A percentile compares a stretch with the other conserved stretches of the same genome.
Evolutionary conservation across 2,888 invertebrate genomes (phyloP).

Genomic region (Latrodectus elegans): DNA sequence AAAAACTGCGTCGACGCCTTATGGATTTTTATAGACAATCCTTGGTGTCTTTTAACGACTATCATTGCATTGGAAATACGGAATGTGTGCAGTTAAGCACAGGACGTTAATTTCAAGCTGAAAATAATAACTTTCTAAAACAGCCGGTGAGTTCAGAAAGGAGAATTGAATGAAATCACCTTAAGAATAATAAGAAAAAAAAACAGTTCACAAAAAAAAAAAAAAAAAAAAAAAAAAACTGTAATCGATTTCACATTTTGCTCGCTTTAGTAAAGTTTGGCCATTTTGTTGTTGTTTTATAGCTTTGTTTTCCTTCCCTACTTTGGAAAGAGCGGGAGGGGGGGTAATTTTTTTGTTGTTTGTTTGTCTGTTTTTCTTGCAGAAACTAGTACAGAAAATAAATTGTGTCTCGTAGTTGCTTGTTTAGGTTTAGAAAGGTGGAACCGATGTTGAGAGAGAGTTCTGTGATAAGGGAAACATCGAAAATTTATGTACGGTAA

Average conservation of each 20-base stretch:
- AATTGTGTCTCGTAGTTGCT: conserved; percentile 22
- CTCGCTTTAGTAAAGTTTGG: conserved; percentile 32
- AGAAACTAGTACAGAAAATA: conserved; percentile 27
- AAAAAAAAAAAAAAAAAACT: conserved; percentile 31
- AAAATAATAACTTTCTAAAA: conserved; percentile 61
- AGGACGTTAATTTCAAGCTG: conserved; percentile 56
- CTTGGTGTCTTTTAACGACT: conserved; percentile 29
- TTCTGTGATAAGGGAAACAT: conserved; percentile 23
- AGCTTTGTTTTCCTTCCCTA: conserved; percentile 17
- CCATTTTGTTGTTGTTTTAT: conserved; percentile 5
- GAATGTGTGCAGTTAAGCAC: conserved; percentile 31
- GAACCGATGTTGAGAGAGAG: conserved; percentile 17
- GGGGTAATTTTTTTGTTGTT: conserved; percentile 5
- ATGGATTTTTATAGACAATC: background rate
- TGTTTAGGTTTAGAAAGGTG: conserved; percentile 2
- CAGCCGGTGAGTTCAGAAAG: conserved; percentile 48
- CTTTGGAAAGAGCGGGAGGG: conserved; percentile 5
- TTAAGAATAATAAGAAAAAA: conserved; percentile 17
- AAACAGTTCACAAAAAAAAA: background rate
- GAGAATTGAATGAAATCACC: conserved; percentile 44
- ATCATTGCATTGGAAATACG: conserved; percentile 20
- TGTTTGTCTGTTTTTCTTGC: background rate
- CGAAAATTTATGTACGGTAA: conserved; percentile 36
- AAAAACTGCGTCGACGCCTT: conserved; percentile 15
- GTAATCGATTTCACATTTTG: conserved; percentile 50